Conservation (phyloP, 2,797 vertebrate genomes). For the Toxotes lorentzi region DNA sequence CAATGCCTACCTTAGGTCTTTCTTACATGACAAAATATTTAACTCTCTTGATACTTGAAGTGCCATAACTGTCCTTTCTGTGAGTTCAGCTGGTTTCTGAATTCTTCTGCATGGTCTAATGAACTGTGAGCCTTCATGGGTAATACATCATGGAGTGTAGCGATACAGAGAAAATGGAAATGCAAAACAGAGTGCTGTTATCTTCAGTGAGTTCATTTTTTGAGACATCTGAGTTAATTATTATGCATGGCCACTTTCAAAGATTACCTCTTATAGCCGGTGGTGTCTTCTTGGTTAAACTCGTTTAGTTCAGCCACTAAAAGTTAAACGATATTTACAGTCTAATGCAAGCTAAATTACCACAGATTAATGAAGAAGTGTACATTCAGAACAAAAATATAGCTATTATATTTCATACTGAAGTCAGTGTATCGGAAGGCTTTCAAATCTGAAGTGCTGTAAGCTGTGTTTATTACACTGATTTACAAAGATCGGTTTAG, state of each 20-base stretch:
- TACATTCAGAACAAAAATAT: conserved; percentile 1
- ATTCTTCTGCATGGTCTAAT: conserved; percentile 32
- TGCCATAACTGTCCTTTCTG: conserved; percentile 1
- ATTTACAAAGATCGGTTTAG: not conserved
- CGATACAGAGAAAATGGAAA: conserved; percentile 52
- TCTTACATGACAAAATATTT: no score
- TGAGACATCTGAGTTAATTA: conserved; percentile 47
- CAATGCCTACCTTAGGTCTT: no score
- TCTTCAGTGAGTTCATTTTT: conserved; percentile 26
- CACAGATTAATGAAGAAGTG: not conserved
- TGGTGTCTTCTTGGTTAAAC: not conserved
- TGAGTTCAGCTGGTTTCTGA: conserved; percentile 15
- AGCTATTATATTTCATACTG: not conserved
- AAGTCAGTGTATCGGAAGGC: not conserved
- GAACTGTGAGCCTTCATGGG: conserved; percentile 35
- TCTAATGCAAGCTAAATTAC: not conserved
- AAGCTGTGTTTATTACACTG: conserved; percentile 1
- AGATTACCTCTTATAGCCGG: conserved; percentile 22
- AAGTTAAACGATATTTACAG: conserved; percentile 6
- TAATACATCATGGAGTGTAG: conserved; percentile 42
- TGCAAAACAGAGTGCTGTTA: conserved; percentile 39
- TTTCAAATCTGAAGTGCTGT: not conserved
- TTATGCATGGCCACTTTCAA: conserved; percentile 15
- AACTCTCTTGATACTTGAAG: no score
- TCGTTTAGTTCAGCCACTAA: not conserved